These are phyloP conservation scores for Cyanoderma ruficeps DNA, from an alignment of 2,113 vertebrate species.

Conservation along the genomic window DNA sequence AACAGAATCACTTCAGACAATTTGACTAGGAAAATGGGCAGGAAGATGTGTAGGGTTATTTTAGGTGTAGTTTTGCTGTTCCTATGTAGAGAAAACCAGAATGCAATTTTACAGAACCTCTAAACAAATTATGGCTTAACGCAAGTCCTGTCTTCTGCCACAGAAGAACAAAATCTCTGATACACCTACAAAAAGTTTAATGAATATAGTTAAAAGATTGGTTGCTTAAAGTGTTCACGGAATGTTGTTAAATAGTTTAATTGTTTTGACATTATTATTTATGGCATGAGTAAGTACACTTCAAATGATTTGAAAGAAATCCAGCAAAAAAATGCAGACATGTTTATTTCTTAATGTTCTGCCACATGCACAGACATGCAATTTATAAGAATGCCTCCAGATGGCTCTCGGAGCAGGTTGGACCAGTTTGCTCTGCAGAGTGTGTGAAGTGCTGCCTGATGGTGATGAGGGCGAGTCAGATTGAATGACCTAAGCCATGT, in stretches of 20 bases:
- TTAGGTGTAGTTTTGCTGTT: background rate
- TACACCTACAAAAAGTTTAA: background rate
- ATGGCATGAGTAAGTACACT: background rate
- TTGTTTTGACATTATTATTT: background rate
- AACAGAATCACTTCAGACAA: background rate
- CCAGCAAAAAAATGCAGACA: background rate
- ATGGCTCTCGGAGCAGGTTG: background rate
- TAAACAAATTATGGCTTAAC: background rate
- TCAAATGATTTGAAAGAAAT: background rate
- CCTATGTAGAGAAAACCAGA: background rate
- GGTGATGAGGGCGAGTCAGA: background rate
- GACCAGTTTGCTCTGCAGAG: background rate
- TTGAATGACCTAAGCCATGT: fast-evolving
- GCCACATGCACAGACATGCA: background rate
- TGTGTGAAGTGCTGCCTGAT: background rate
- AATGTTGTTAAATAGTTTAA: background rate
- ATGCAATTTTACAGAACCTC: background rate
- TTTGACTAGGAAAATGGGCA: background rate
- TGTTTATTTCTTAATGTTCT: background rate
- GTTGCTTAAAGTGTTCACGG: background rate
- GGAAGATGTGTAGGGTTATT: background rate
- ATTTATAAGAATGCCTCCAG: background rate
- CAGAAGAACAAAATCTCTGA: background rate
- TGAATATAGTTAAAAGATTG: background rate
- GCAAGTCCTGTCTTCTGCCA: background rate